These are phyloP conservation scores for Hoplostethus atlanticus DNA, from an alignment of 2,797 vertebrate species.

Conservation along the genomic window DNA sequence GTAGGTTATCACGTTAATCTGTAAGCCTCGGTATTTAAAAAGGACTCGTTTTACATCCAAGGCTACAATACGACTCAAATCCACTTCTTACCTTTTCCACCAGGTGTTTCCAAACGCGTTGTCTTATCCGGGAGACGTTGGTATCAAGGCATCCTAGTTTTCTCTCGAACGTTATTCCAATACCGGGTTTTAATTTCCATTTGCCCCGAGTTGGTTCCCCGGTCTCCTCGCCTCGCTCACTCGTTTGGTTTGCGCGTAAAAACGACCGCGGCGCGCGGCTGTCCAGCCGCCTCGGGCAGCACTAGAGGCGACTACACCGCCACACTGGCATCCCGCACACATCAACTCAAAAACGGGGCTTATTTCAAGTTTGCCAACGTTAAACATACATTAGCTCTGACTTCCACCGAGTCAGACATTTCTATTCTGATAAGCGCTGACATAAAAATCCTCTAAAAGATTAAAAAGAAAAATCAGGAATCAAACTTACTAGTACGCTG, in stretches of 20 bases:
- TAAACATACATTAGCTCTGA: not conserved
- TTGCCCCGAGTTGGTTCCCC: not conserved
- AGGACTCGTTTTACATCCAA: too few relatives aligned
- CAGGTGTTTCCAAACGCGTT: not conserved
- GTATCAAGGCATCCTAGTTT: slow-evolving; percentile 22
- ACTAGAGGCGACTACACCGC: not conserved
- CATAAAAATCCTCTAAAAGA: not conserved
- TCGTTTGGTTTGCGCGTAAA: slow-evolving; percentile 18
- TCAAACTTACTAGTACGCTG: not conserved
- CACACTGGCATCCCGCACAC: not conserved
- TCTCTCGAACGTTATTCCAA: slow-evolving; percentile 41
- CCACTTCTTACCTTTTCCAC: slow-evolving; percentile 50
- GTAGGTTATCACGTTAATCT: not conserved
- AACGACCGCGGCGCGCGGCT: slow-evolving; percentile 11
- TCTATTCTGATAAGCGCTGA: not conserved
- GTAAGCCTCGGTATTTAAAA: not conserved
- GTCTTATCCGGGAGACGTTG: slow-evolving; percentile 4
- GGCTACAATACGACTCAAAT: slow-evolving; percentile 1
- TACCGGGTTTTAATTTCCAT: slow-evolving; percentile 44
- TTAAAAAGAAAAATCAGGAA: too few relatives aligned
- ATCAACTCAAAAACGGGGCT: slow-evolving; percentile 2
- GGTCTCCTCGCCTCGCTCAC: slow-evolving; percentile 1
- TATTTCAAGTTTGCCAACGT: slow-evolving; percentile 23
- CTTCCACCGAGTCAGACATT: not conserved
- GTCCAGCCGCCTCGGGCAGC: not conserved